Percentiles rank a stretch among this genome's conserved stretches.
Evolutionary conservation across 2,888 invertebrate species (phyloP).

Genomic region (Ellobium chinense): DNA sequence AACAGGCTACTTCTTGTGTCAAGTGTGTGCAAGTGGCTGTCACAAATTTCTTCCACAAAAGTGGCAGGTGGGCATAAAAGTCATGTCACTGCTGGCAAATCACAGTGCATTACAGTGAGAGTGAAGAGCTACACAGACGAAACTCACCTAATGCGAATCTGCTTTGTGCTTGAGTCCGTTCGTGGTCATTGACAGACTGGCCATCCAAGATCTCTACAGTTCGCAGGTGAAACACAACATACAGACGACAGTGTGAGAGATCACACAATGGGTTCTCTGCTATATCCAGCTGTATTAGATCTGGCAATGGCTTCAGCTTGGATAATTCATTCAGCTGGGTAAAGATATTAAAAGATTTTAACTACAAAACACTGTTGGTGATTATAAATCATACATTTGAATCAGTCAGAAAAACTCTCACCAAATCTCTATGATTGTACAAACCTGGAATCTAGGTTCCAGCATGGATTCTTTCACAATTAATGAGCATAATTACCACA

Average conservation of each 20-base stretch:
- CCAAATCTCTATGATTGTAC: too few relatives aligned
- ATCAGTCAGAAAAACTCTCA: too few relatives aligned
- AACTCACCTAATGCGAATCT: constrained; percentile 74
- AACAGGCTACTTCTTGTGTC: too few relatives aligned
- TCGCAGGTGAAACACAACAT: constrained; percentile 74
- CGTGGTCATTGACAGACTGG: constrained; percentile 65
- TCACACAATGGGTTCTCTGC: constrained; percentile 74
- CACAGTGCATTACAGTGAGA: not conserved
- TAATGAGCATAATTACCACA: too few relatives aligned
- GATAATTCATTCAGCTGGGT: constrained; percentile 73
- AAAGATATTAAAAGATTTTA: too few relatives aligned
- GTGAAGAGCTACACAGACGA: not conserved
- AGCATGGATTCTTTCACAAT: too few relatives aligned
- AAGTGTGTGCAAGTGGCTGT: too few relatives aligned
- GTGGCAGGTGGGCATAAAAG: too few relatives aligned
- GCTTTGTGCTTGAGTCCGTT: constrained; percentile 69
- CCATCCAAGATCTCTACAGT: constrained; percentile 74
- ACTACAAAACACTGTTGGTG: too few relatives aligned
- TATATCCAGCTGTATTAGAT: constrained; percentile 72
- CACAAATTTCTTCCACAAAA: too few relatives aligned
- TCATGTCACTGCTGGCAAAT: not conserved
- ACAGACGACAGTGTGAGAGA: constrained; percentile 73
- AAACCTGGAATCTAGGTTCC: too few relatives aligned
- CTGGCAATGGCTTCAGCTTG: constrained; percentile 74
- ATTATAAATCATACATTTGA: too few relatives aligned